phyloP scores from a whole-genome alignment of 2,888 invertebrate species.

The Osedax frankpressi region DNA sequence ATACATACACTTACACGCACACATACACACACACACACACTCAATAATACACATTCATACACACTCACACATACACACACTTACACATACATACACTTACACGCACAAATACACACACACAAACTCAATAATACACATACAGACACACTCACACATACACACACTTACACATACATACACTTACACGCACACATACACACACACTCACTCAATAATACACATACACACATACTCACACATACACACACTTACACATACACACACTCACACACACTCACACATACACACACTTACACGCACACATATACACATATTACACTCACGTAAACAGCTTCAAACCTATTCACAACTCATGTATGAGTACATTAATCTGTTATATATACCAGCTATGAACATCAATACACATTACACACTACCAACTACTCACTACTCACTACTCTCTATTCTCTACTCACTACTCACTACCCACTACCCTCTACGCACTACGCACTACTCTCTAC shows the following conservation, averaged over 20 bases:
- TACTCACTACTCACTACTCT: no score
- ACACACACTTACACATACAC: slow-evolving; percentile 3
- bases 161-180: slow-evolving; percentile 1
- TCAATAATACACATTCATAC: neutral
- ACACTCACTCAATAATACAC: neutral
- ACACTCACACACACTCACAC: slow-evolving; percentile 4
- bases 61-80: neutral
- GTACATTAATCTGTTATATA: no score
- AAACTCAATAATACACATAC: neutral
- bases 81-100: neutral
- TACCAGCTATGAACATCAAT: no score
- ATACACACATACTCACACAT: slow-evolving; percentile 1
- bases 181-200: slow-evolving; percentile 1
- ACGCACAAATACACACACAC: neutral
- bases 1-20: neutral
- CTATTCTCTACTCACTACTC: no score
- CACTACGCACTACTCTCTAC: no score
- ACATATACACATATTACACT: no score
- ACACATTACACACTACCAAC: no score
- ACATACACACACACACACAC: neutral
- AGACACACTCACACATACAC: neutral
- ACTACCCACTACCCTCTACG: no score
- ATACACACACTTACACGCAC: neutral
- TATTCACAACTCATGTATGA: no score
- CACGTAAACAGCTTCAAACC: no score